These are phyloP conservation scores for Thera obeliscata DNA, from an alignment of 2,888 invertebrate genomes.

Conservation along the genomic window DNA sequence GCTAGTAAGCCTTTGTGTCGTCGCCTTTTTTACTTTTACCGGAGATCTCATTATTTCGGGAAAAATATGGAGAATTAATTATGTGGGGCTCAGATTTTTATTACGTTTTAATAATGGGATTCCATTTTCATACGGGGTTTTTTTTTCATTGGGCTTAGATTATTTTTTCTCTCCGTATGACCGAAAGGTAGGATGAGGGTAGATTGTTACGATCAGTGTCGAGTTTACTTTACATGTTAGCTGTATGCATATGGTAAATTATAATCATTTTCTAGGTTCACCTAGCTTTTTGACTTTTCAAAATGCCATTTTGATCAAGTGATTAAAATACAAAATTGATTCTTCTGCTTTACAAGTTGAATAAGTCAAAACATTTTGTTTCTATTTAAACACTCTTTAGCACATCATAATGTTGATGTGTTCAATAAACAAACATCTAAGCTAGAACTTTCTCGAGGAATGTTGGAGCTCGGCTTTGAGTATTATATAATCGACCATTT, in stretches of 20 bases:
- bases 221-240: not conserved
- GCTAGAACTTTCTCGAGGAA: constrained; percentile 48
- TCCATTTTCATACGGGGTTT: constrained; percentile 24
- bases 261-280: too few relatives aligned
- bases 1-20: constrained; percentile 73
- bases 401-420: not conserved
- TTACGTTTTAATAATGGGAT: constrained; percentile 30
- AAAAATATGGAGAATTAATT: constrained; percentile 75
- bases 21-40: constrained; percentile 65
- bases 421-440: constrained; percentile 37
- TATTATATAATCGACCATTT: constrained; percentile 50
- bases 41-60: constrained; percentile 69
- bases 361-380: not conserved
- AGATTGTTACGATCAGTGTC: not conserved
- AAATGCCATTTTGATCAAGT: too few relatives aligned
- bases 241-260: not conserved
- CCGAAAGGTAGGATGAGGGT: not conserved
- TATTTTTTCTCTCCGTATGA: constrained; percentile 22
- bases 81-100: constrained; percentile 59
- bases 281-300: too few relatives aligned
- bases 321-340: too few relatives aligned
- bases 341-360: not conserved
- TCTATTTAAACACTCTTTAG: not conserved
- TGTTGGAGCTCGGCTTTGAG: constrained; percentile 36
- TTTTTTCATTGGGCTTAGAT: constrained; percentile 32